A percentile compares a stretch with the other conserved stretches of the same genome.
Conservation (phyloP, 1,140 invertebrate species). For the Holotrichia oblita region DNA sequence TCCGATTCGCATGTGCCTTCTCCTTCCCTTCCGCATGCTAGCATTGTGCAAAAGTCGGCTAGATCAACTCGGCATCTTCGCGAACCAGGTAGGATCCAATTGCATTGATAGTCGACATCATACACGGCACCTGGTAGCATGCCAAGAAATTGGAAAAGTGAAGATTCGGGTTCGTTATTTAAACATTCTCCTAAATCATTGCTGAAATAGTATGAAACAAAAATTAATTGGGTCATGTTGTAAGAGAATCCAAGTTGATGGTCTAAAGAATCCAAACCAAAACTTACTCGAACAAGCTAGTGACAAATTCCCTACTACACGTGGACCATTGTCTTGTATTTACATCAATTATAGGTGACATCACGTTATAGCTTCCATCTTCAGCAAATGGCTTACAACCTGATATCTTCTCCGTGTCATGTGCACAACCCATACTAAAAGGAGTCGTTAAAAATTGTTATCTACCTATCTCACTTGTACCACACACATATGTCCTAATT, state of each 20-base stretch:
- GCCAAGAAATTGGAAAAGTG: conserved; percentile 64
- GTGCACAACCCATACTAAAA: conserved; percentile 69
- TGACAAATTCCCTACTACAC: conserved; percentile 72
- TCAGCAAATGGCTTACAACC: conserved; percentile 60
- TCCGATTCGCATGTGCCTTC: conserved; percentile 63
- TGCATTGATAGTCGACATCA: conserved; percentile 73
- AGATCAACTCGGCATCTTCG: conserved; percentile 60
- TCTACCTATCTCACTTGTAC: not conserved
- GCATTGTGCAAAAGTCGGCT: conserved; percentile 62
- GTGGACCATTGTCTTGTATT: conserved; percentile 72
- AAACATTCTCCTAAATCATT: conserved; percentile 73
- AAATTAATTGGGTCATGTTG: too few relatives aligned
- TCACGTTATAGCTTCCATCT: conserved; percentile 66
- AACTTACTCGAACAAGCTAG: conserved; percentile 72
- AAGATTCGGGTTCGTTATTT: conserved; percentile 69
- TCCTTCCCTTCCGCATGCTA: conserved; percentile 66
- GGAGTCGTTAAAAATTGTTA: not conserved
- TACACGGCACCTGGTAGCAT: conserved; percentile 77
- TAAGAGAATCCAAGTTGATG: too few relatives aligned
- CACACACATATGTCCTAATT: conserved; percentile 76
- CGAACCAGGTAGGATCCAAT: conserved; percentile 60
- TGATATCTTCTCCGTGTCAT: conserved; percentile 67
- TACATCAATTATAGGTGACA: conserved; percentile 71
- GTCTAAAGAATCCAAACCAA: conserved; percentile 62
- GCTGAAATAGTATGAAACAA: conserved; percentile 56